Percentiles rank a stretch among this genome's conserved stretches.
phyloP scores from a whole-genome alignment of 2,888 invertebrate species.

The Thalpophila matura region DNA sequence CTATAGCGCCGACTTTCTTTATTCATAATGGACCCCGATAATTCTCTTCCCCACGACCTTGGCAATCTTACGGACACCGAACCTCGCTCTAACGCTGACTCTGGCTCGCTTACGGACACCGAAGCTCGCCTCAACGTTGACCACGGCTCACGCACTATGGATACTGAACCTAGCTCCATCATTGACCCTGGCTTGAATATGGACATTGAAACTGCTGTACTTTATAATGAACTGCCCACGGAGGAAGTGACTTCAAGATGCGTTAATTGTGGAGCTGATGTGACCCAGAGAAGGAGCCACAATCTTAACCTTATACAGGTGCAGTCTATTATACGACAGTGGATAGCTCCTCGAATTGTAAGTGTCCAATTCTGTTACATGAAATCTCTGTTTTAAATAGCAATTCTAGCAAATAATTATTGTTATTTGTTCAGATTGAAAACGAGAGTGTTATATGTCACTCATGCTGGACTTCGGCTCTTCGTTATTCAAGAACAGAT shows the following conservation, averaged over 20 bases:
- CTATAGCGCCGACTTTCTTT: neutral
- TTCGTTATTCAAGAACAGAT: conserved; percentile 8
- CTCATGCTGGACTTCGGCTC: conserved; percentile 7
- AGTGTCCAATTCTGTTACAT: conserved; percentile 1
- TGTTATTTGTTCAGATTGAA: too few relatives aligned
- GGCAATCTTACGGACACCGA: conserved; percentile 1
- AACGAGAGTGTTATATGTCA: conserved; percentile 6
- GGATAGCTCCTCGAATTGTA: conserved; percentile 8
- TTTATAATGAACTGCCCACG: neutral
- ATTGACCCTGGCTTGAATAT: conserved; percentile 10
- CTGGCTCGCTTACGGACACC: conserved; percentile 5
- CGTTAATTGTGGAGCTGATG: conserved; percentile 6
- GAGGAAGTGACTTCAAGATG: conserved; percentile 3
- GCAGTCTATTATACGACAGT: conserved; percentile 3
- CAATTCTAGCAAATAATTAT: neutral
- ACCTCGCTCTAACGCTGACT: conserved; percentile 1
- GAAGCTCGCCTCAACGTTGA: conserved; percentile 1
- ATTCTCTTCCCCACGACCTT: conserved; percentile 8
- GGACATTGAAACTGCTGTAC: neutral
- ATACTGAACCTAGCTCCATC: neutral
- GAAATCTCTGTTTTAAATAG: neutral
- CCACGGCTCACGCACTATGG: conserved; percentile 7
- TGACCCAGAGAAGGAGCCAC: conserved; percentile 1
- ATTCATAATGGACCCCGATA: conserved; percentile 9
- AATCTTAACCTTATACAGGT: neutral